Evolutionary conservation across 2,113 vertebrate genomes (phyloP).

Genomic region (Phrynocephalus versicolor): DNA sequence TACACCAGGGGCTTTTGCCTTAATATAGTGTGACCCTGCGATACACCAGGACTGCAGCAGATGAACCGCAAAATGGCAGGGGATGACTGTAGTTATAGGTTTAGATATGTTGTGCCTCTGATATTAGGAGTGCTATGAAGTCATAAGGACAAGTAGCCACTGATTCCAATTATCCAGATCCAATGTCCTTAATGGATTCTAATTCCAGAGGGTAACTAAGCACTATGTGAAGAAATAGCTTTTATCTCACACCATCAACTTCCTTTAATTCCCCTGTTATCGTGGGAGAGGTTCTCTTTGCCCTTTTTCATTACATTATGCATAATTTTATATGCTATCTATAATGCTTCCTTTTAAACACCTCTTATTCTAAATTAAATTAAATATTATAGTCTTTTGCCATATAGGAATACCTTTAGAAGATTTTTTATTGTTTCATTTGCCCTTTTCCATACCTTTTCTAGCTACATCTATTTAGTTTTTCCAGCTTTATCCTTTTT

Average conservation of each 20-base stretch:
- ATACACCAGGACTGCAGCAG: too few species aligned
- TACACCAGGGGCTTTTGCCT: too few species aligned
- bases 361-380: not conserved
- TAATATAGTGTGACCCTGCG: too few species aligned
- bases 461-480: too few species aligned
- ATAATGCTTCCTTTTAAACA: not conserved
- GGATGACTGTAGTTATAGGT: too few species aligned
- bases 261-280: not conserved
- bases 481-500: too few species aligned
- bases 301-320: not conserved
- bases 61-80: too few species aligned
- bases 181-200: not conserved
- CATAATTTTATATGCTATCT: not conserved
- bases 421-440: too few species aligned
- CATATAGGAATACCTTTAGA: too few species aligned
- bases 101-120: not conserved
- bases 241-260: not conserved
- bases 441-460: too few species aligned
- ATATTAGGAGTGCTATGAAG: not conserved
- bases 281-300: not conserved
- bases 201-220: not conserved
- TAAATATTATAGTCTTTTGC: too few species aligned
- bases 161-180: not conserved
- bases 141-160: not conserved
- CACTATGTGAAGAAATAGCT: not conserved